phyloP scores from a whole-genome alignment of 2,888 invertebrate genomes.

The Epirrhoe tristata region DNA sequence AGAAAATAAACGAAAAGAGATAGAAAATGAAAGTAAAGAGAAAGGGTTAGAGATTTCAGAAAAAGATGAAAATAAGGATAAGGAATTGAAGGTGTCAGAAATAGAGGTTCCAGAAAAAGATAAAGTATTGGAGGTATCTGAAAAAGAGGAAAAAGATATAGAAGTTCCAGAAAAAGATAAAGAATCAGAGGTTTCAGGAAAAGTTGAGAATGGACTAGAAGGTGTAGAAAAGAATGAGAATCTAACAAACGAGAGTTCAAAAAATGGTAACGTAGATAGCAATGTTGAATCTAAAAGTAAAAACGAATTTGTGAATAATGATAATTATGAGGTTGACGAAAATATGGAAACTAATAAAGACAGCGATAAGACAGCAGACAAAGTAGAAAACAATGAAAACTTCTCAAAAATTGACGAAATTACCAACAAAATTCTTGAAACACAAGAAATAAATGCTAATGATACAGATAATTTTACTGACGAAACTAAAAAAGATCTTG shows the following conservation, averaged over 20 bases:
- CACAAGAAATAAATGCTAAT: neutral
- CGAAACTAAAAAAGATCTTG: neutral
- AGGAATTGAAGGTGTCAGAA: too few relatives aligned
- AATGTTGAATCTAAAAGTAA: constrained; percentile 8
- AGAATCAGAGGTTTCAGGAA: neutral
- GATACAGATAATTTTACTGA: neutral
- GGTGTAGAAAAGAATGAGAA: neutral
- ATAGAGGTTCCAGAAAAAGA: too few relatives aligned
- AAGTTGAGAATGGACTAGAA: constrained; percentile 2
- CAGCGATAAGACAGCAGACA: neutral
- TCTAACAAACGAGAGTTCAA: constrained; percentile 1
- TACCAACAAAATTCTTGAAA: constrained; percentile 27
- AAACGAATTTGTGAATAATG: constrained; percentile 5
- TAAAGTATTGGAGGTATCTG: too few relatives aligned
- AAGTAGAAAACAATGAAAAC: constrained; percentile 10
- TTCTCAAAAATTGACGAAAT: constrained; percentile 34
- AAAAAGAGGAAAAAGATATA: constrained; percentile 6
- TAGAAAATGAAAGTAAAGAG: constrained; percentile 2
- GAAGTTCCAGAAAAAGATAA: too few relatives aligned
- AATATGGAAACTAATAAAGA: neutral
- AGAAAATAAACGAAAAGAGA: constrained; percentile 15
- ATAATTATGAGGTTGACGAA: constrained; percentile 17
- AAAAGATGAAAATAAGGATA: neutral
- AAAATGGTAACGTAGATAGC: constrained; percentile 29
- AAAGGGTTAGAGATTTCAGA: neutral